Percentiles rank a stretch among this genome's conserved stretches.
Evolutionary conservation across 2,888 invertebrate genomes (phyloP).

Genomic region (Apamea monoglypha): DNA sequence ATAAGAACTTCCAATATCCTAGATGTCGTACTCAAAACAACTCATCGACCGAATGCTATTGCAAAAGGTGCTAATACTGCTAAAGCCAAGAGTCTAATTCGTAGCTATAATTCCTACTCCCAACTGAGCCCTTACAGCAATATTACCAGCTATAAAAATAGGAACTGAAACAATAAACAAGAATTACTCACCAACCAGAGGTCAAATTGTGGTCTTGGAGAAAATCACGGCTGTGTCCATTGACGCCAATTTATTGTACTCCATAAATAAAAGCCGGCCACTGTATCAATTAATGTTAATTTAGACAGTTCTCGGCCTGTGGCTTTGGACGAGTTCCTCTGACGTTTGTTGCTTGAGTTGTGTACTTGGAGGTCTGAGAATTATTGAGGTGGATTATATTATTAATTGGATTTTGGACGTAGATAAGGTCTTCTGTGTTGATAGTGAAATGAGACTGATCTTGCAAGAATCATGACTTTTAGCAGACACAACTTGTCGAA

Average conservation of each 20-base stretch:
- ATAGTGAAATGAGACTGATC: background rate
- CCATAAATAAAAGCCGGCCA: conserved; percentile 69
- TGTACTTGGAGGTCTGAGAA: conserved; percentile 3
- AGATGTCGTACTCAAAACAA: too few species aligned
- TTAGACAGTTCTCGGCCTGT: conserved; percentile 57
- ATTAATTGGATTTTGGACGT: background rate
- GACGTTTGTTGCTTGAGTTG: conserved; percentile 35
- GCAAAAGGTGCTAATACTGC: background rate
- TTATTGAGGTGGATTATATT: conserved; percentile 10
- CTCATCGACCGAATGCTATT: background rate
- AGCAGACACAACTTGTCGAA: too few species aligned
- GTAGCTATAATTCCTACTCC: conserved; percentile 15
- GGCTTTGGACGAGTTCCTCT: conserved; percentile 40
- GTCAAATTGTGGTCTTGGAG: conserved; percentile 73
- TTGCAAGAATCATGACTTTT: background rate
- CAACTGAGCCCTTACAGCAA: conserved; percentile 21
- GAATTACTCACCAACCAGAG: conserved; percentile 68
- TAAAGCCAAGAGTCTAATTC: background rate
- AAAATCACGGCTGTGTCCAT: conserved; percentile 73
- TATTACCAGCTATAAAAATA: conserved; percentile 37
- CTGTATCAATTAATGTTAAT: conserved; percentile 76
- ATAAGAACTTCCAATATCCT: background rate
- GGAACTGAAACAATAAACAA: conserved; percentile 51
- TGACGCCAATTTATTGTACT: conserved; percentile 68
- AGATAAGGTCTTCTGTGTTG: background rate